phyloP scores from a whole-genome alignment of 2,797 vertebrate species.

The Paratrypauchen microcephalus region DNA sequence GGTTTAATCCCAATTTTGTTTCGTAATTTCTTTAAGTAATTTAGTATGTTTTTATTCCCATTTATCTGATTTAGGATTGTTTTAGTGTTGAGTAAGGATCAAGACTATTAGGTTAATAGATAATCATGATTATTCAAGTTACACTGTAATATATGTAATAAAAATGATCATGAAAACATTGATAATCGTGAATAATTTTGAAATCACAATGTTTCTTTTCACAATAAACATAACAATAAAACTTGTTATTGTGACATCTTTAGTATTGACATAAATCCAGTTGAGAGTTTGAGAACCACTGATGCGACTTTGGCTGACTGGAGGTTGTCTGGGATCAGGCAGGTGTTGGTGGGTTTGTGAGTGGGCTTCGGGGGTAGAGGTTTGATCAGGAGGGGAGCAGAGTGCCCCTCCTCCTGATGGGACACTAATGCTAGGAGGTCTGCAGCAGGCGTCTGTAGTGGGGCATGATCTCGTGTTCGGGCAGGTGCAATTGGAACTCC shows the following conservation, averaged over 20 bases:
- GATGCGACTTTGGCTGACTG: conserved; percentile 19
- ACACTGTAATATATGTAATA: too few relatives aligned
- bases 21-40: not conserved
- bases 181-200: too few relatives aligned
- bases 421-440: conserved; percentile 88
- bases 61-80: too few relatives aligned
- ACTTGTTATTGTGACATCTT: too few relatives aligned
- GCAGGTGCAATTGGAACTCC: conserved; percentile 96
- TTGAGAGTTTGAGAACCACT: not conserved
- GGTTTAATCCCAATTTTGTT: not conserved
- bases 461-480: conserved; percentile 95
- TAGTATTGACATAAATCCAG: not conserved
- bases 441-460: conserved; percentile 97
- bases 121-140: too few relatives aligned
- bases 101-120: too few relatives aligned
- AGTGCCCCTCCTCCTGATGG: conserved; percentile 59
- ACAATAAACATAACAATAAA: too few relatives aligned
- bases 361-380: not conserved
- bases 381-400: conserved; percentile 57
- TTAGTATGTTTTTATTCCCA: not conserved
- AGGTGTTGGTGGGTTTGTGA: conserved; percentile 27
- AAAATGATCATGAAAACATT: too few relatives aligned
- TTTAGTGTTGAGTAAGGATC: too few relatives aligned
- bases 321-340: conserved; percentile 48
- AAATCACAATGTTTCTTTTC: too few relatives aligned